These are phyloP conservation scores for Hippocampus zosterae DNA, from an alignment of 2,113 vertebrate genomes.

Conservation along the genomic window DNA sequence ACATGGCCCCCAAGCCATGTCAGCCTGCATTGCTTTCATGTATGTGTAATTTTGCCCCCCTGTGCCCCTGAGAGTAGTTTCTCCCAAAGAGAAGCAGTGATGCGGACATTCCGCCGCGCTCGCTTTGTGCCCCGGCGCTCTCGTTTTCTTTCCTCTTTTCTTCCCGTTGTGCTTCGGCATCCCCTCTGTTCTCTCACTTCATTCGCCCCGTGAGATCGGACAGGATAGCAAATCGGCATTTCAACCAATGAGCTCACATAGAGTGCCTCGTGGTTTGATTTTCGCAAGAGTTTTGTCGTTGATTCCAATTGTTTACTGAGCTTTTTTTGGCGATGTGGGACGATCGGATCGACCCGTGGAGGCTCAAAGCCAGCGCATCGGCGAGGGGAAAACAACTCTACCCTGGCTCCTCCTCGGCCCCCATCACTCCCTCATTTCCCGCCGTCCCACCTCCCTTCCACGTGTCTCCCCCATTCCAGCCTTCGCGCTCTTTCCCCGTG, in stretches of 20 bases:
- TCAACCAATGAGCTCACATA: neutral
- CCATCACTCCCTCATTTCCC: conserved; percentile 38
- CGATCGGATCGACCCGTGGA: conserved; percentile 50
- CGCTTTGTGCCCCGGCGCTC: conserved; percentile 34
- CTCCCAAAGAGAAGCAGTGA: conserved; percentile 54
- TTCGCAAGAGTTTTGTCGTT: neutral
- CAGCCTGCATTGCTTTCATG: conserved; percentile 23
- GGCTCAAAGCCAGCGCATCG: conserved; percentile 29
- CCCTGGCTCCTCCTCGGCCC: conserved; percentile 27
- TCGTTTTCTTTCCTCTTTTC: conserved; percentile 11
- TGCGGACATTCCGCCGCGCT: conserved; percentile 40
- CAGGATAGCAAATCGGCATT: neutral
- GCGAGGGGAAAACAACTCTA: conserved; percentile 32
- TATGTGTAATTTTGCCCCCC: conserved; percentile 31
- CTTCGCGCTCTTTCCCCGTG: conserved; percentile 39
- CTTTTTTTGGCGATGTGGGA: conserved; percentile 57
- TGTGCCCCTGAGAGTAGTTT: conserved; percentile 45
- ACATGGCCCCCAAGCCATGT: conserved; percentile 26
- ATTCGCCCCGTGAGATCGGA: conserved; percentile 27
- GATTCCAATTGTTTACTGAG: neutral
- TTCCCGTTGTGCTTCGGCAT: conserved; percentile 25
- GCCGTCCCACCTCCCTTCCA: conserved; percentile 44
- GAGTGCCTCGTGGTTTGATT: neutral
- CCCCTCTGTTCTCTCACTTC: conserved; percentile 24
- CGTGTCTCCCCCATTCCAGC: conserved; percentile 46